A percentile compares a stretch with the other conserved stretches of the same genome.
These are phyloP conservation scores for Leucoraja ocellata DNA, from an alignment of 2,797 vertebrate genomes.

Conservation along the genomic window DNA sequence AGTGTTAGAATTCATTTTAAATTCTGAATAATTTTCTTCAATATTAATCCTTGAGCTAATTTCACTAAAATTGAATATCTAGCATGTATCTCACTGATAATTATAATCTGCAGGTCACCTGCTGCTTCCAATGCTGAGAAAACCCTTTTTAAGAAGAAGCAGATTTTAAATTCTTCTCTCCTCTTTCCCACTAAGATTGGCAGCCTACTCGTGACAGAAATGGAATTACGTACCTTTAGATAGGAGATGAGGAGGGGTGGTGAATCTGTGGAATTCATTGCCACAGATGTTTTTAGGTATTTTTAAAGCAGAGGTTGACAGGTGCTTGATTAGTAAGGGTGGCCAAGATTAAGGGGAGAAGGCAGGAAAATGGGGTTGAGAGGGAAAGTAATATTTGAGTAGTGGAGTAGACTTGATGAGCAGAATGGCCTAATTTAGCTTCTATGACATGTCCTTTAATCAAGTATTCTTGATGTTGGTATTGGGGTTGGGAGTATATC, in stretches of 20 bases:
- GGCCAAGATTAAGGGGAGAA: too few relatives aligned
- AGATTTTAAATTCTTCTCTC: background rate
- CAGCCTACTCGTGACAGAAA: background rate
- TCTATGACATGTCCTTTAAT: background rate
- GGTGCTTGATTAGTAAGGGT: too few relatives aligned
- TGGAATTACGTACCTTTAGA: background rate
- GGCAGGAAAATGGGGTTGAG: too few relatives aligned
- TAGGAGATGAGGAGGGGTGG: too few relatives aligned
- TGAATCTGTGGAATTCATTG: too few relatives aligned
- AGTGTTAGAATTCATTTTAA: background rate
- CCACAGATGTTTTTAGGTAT: too few relatives aligned
- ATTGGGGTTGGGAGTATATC: background rate
- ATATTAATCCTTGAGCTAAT: background rate
- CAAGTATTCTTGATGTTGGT: background rate
- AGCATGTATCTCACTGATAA: background rate
- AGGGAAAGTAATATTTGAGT: too few relatives aligned
- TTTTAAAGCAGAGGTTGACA: too few relatives aligned
- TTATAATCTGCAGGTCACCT: background rate
- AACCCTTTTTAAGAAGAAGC: background rate
- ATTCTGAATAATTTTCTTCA: background rate
- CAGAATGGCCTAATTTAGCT: too few relatives aligned
- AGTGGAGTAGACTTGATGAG: too few relatives aligned
- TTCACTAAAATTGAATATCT: background rate
- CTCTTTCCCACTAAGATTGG: background rate
- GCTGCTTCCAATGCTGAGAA: background rate